These are phyloP conservation scores for Gobio gobio DNA, from an alignment of 2,113 vertebrate genomes.

Conservation along the genomic window DNA sequence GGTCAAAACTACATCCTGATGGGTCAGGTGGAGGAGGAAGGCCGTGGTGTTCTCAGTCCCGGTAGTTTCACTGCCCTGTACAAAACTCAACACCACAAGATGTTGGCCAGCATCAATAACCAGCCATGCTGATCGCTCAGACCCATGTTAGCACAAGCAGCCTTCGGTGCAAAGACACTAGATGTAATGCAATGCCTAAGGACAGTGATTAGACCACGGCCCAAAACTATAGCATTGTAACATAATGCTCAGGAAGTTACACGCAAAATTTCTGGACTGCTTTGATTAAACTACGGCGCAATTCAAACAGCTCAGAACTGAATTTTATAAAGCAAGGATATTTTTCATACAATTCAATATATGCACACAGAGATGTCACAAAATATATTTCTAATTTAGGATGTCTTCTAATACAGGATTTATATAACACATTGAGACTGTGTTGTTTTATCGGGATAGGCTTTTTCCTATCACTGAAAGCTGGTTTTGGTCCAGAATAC, in stretches of 20 bases:
- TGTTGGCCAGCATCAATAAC: conserved; percentile 79
- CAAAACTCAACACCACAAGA: conserved; percentile 79
- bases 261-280: not conserved
- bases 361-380: conserved; percentile 56
- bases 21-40: conserved; percentile 79
- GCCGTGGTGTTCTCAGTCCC: conserved; percentile 76
- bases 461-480: not conserved
- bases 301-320: conserved; percentile 5
- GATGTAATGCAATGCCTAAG: conserved; percentile 41
- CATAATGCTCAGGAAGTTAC: conserved; percentile 32
- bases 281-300: not conserved
- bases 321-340: conserved; percentile 38
- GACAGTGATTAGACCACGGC: too few relatives aligned
- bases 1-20: conserved; percentile 85
- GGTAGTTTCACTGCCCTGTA: conserved; percentile 82
- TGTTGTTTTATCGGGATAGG: not conserved
- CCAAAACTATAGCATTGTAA: too few relatives aligned
- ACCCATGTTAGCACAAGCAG: not conserved
- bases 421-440: conserved; percentile 56
- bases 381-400: conserved; percentile 75
- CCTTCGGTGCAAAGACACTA: conserved; percentile 25
- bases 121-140: conserved; percentile 73
- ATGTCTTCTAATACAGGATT: conserved; percentile 73
- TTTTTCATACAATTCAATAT: conserved; percentile 52
- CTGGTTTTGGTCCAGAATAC: not conserved